A percentile compares a stretch with the other conserved stretches of the same genome.
Conservation (phyloP, 1,140 invertebrate genomes). For the Caligus rogercresseyi region DNA sequence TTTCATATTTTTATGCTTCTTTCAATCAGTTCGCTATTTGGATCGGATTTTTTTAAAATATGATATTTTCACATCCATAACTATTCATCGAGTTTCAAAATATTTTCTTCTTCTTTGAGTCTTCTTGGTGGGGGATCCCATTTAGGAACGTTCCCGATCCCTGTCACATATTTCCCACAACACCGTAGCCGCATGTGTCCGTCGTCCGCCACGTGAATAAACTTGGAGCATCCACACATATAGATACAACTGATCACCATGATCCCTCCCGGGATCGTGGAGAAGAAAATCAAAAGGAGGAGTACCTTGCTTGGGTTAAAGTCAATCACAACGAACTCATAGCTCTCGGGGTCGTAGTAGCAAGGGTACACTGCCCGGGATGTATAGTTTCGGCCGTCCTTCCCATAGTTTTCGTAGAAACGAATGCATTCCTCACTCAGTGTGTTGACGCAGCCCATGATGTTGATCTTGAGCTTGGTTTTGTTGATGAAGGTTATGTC, state of each 20-base stretch:
- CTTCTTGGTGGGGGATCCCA: slow-evolving; percentile 11
- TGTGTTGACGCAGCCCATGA: slow-evolving; percentile 19
- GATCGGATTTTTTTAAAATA: too few species aligned
- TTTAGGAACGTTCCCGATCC: slow-evolving; percentile 11
- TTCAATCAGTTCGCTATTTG: too few species aligned
- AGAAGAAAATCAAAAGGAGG: slow-evolving; percentile 8
- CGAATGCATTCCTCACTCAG: slow-evolving; percentile 14
- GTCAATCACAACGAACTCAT: slow-evolving; percentile 15
- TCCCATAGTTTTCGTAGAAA: slow-evolving; percentile 13
- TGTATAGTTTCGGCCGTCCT: slow-evolving; percentile 20
- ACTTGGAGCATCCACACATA: slow-evolving; percentile 18
- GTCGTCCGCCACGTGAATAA: slow-evolving; percentile 16
- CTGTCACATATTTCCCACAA: slow-evolving; percentile 18
- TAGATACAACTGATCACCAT: slow-evolving; percentile 17
- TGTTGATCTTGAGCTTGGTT: slow-evolving; percentile 14
- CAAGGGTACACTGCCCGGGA: slow-evolving; percentile 16
- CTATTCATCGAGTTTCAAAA: not conserved
- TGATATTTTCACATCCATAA: too few species aligned
- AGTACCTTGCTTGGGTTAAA: slow-evolving; percentile 13
- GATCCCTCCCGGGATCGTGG: slow-evolving; percentile 6
- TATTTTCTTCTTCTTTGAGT: not conserved
- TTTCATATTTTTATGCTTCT: too few species aligned
- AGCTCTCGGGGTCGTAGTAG: slow-evolving; percentile 11
- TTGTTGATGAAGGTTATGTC: slow-evolving; percentile 10
- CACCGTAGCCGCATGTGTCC: slow-evolving; percentile 18